Conservation (phyloP, 2,888 invertebrate species). For the Limenitis camilla region DNA sequence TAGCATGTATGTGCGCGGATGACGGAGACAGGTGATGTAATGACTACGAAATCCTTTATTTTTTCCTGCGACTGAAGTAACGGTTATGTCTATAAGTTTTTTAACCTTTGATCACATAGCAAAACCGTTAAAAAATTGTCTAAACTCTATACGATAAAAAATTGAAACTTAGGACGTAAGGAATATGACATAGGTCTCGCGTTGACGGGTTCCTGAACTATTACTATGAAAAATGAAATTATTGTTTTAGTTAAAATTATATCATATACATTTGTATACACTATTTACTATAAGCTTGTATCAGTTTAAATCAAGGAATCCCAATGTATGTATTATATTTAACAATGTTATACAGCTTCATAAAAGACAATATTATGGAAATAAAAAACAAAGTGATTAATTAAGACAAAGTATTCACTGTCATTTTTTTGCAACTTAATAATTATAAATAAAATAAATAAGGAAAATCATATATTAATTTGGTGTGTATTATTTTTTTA, state of each 20-base stretch:
- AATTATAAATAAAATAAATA: slow-evolving; percentile 25
- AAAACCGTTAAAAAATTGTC: too few species aligned
- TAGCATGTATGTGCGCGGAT: too few species aligned
- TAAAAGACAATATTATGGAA: slow-evolving; percentile 27
- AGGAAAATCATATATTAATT: slow-evolving; percentile 14
- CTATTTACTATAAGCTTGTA: slow-evolving; percentile 27
- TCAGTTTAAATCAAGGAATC: slow-evolving; percentile 20
- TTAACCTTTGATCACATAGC: too few species aligned
- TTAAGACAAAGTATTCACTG: slow-evolving; percentile 24
- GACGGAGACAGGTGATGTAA: too few species aligned
- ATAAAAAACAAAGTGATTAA: slow-evolving; percentile 23
- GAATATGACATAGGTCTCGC: too few species aligned
- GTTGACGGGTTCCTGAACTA: too few species aligned
- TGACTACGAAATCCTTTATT: too few species aligned
- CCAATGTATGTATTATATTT: slow-evolving; percentile 25
- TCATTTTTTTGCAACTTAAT: slow-evolving; percentile 25
- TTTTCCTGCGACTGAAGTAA: too few species aligned
- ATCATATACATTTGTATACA: slow-evolving; percentile 25
- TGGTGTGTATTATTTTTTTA: background rate
- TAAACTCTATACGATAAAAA: too few species aligned
- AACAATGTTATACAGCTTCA: slow-evolving; percentile 27
- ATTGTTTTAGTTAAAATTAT: slow-evolving; percentile 23
- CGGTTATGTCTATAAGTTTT: too few species aligned
- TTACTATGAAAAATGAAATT: slow-evolving; percentile 24
- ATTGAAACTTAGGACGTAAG: too few species aligned